These are phyloP conservation scores for Apamea crenata DNA, from an alignment of 2,888 invertebrate species.

Conservation along the genomic window DNA sequence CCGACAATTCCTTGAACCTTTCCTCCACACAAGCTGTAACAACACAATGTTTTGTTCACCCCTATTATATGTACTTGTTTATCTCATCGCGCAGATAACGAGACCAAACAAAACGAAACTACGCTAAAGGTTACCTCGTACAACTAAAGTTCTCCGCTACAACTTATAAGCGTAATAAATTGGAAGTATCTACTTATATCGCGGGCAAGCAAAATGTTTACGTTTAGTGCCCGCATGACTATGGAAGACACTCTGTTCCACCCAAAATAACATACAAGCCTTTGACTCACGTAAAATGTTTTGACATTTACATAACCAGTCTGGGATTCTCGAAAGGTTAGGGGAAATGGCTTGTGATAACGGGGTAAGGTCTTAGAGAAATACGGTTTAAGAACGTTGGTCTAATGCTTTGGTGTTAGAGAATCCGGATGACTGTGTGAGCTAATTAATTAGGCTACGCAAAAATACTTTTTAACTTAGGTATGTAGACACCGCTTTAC, in stretches of 20 bases:
- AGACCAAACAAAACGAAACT: slow-evolving; percentile 52
- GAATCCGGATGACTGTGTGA: not conserved
- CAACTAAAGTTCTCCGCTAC: slow-evolving; percentile 57
- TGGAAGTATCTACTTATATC: slow-evolving; percentile 51
- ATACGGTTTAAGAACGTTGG: slow-evolving; percentile 28
- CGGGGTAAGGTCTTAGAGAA: slow-evolving; percentile 24
- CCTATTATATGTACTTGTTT: slow-evolving; percentile 27
- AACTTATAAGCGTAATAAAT: slow-evolving; percentile 64
- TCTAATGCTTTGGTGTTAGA: not conserved
- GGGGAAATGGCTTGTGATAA: slow-evolving; percentile 40
- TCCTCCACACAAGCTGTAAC: slow-evolving; percentile 20
- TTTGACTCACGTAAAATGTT: slow-evolving; percentile 50
- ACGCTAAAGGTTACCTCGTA: slow-evolving; percentile 47
- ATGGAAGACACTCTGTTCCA: slow-evolving; percentile 55
- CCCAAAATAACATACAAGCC: slow-evolving; percentile 56
- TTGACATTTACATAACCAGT: slow-evolving; percentile 50
- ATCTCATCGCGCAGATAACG: slow-evolving; percentile 47
- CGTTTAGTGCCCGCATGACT: slow-evolving; percentile 64
- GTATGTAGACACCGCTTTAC: not conserved
- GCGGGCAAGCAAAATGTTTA: slow-evolving; percentile 52
- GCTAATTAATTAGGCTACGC: not conserved
- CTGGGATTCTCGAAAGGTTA: slow-evolving; percentile 26
- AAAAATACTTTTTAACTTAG: not conserved
- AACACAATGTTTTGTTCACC: slow-evolving; percentile 16
- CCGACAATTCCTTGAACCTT: slow-evolving; percentile 30